Conservation (phyloP, 2,797 vertebrate genomes). For the Pempheris klunzingeri region DNA sequence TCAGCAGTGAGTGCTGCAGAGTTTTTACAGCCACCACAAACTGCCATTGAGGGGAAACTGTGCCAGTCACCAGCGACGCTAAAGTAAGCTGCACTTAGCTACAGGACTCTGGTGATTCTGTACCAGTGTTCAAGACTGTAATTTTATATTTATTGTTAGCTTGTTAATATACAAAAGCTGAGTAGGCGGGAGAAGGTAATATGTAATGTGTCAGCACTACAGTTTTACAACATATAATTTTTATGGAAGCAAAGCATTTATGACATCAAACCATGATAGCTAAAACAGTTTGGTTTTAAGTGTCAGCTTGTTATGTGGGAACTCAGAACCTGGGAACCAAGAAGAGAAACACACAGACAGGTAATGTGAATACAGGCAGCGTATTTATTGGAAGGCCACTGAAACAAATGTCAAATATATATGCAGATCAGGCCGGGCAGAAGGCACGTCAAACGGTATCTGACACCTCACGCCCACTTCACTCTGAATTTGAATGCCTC, state of each 20-base stretch:
- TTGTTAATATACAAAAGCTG: neutral
- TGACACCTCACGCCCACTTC: constrained; percentile 62
- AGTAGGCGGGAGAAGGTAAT: neutral
- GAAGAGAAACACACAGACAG: constrained; percentile 13
- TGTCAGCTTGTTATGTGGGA: neutral
- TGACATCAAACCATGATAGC: neutral
- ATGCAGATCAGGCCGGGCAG: constrained; percentile 46
- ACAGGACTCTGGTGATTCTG: neutral
- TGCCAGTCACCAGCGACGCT: neutral
- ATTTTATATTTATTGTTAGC: neutral
- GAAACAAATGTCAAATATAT: constrained; percentile 53
- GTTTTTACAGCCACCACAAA: neutral
- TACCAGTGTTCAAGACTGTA: neutral
- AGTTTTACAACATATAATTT: neutral
- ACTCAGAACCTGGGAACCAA: neutral
- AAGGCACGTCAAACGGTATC: constrained; percentile 35
- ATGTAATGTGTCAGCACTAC: neutral
- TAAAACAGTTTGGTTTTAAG: neutral
- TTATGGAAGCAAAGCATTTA: neutral
- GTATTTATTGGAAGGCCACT: constrained; percentile 30
- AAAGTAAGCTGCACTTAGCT: neutral
- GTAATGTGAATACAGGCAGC: constrained; percentile 21
- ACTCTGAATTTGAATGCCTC: constrained; percentile 58
- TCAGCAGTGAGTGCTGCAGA: neutral
- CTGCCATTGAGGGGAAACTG: neutral